Evolutionary conservation across 2,113 vertebrate genomes (phyloP).

Genomic region (Catharus bicknelli): DNA sequence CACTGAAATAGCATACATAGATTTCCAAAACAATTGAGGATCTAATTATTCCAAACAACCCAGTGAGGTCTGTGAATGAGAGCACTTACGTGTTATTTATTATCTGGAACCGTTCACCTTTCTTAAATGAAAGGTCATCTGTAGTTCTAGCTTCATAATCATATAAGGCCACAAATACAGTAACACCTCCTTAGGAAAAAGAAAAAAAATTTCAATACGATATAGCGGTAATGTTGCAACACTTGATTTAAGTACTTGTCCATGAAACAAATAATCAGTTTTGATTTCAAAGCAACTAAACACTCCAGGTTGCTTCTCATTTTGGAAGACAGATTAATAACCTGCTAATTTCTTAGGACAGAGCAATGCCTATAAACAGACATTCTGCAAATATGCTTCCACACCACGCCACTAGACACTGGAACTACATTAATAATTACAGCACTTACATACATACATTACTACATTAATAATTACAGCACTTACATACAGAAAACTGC

Average conservation of each 20-base stretch:
- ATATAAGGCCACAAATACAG: conserved; percentile 98
- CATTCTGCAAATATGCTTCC: neutral
- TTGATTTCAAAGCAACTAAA: neutral
- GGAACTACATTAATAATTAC: neutral
- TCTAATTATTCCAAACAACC: neutral
- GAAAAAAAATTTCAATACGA: neutral
- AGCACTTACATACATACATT: neutral
- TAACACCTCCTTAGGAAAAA: conserved; percentile 87
- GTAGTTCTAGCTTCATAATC: conserved; percentile 98
- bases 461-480: neutral
- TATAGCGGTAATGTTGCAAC: neutral
- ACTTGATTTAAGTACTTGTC: neutral
- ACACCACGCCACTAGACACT: neutral
- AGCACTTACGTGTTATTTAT: conserved; percentile 97
- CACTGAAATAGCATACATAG: neutral
- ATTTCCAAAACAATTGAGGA: neutral
- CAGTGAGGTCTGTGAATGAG: neutral
- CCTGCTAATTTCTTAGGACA: neutral
- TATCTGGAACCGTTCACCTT: conserved; percentile 98
- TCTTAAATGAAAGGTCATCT: conserved; percentile 97
- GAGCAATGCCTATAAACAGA: neutral
- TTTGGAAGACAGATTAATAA: conserved; percentile 1
- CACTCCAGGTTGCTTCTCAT: neutral
- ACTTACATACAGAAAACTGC: neutral
- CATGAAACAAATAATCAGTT: neutral